These are phyloP conservation scores for Pachyramphus minor DNA, from an alignment of 2,113 vertebrate species.

Conservation along the genomic window DNA sequence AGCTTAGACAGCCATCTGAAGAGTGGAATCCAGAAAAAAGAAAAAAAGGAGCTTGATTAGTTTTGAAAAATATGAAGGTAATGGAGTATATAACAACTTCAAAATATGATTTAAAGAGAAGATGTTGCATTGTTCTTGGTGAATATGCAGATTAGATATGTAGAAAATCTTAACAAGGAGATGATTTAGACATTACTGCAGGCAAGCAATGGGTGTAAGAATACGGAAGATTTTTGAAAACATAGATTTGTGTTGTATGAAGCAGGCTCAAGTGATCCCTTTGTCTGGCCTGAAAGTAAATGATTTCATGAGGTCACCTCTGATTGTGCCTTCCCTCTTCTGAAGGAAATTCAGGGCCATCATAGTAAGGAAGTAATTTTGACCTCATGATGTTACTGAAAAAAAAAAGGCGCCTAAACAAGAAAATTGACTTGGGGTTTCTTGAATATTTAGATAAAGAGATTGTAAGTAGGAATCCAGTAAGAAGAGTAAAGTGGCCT, in stretches of 20 bases:
- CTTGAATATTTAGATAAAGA: background rate
- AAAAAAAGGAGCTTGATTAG: background rate
- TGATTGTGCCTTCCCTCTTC: background rate
- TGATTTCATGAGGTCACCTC: background rate
- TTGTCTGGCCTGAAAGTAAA: background rate
- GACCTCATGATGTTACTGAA: background rate
- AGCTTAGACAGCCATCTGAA: background rate
- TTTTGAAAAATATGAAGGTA: background rate
- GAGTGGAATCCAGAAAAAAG: background rate
- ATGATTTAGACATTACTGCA: background rate
- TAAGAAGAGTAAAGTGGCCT: background rate
- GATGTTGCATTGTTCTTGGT: background rate
- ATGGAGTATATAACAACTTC: background rate
- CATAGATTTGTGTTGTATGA: background rate
- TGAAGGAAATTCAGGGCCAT: background rate
- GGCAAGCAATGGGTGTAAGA: background rate
- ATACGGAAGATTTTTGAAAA: background rate
- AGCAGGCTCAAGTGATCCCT: background rate
- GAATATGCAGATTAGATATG: background rate
- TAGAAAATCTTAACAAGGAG: background rate
- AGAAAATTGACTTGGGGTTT: background rate
- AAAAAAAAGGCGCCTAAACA: rapidly evolving
- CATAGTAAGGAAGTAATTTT: background rate
- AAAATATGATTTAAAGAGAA: background rate
- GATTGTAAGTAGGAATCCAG: background rate